Evolutionary conservation across 2,888 invertebrate species (phyloP), one percentile per base, ranked within the genome.

Genomic region (Sinohyriopsis cumingii): DNA sequence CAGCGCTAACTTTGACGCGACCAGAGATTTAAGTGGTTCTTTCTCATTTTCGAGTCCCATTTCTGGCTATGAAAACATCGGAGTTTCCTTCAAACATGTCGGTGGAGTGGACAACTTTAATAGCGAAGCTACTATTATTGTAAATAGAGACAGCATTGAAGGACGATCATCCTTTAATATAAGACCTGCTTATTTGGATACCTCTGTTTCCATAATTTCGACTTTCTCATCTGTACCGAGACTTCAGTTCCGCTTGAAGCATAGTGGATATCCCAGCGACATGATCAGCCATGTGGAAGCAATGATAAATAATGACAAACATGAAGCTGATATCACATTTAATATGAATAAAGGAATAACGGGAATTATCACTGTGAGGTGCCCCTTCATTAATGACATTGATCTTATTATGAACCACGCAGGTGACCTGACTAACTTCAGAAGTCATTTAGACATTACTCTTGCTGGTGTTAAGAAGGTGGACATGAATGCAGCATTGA

Each of bases 81-180:
- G 45, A 15, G 9, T 73, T 1, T 69, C 66, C 12, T 24, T 82
- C 5, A 73, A 73, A 57, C 77, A 80, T 62, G 67, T 75, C 25
- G 81, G 81, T 15, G 24, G 28, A 6, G 18, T 75, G 18, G 56
- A 68, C 18, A 77, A 73, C 25, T 81, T 81, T 53, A 75, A 70
- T 45, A 68, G 69, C 57, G 75, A 75, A 59, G 68, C 59, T 0
- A 25, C 1, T 45, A 45, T 45, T 45, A 45, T 45, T 45, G 45
- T 45, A 12, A 45, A 45, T 45, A 45, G 45, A 45, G 15, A 45
- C 45, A 45, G 15, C 15, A 45, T 45, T 45, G 45, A 45, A 45
- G 45, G 45, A 45, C 12, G 5, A 3, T 3, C 45, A 45, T 45
- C 45, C 45, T 45, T 15, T 45, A 45, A 12, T 15, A 15, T 45